Evolutionary conservation across 2,113 vertebrate species (phyloP), one percentile per base, ranked within the genome.

Genomic region (Collichthys lucidus): DNA sequence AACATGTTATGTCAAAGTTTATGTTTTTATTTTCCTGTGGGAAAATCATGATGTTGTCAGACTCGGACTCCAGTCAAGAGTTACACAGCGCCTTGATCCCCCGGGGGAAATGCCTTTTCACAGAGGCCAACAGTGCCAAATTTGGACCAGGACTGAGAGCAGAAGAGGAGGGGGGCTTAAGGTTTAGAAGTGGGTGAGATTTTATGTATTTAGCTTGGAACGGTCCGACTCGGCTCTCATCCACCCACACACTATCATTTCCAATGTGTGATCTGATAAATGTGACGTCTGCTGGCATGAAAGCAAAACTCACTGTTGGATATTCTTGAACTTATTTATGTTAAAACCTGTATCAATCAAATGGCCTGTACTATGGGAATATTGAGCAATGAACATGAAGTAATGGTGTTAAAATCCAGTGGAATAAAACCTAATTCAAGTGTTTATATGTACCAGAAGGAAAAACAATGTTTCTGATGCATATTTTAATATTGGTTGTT

Each of bases 11-110:
- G 93, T 93, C 94, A 95, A 94, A 88, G 82, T 64, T 91, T 88
- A 74, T 87, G 82, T 53, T 82, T 94, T 88, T 77, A 35, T 82
- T 92, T 96, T 96, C 94, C 95, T 97, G 96, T 97, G 96, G 96
- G 96, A 97, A 97, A 96, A 94, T 95, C 87, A 81, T 88, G 74
- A 94, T 93, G 93, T 96, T 95, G 96, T 96, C 95, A 93, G 95
- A 94, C 93, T 90, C 76, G 50, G 63, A 62, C 47, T 11, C 40
- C 93, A 59, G 89, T 35, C 83, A 93, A 93, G 90, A 93, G 86
- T 94, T 93, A 59, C 60, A 56, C 65, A 71, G 70, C 88, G 53
- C 85, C 7, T 90, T 3, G 87, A 93, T 94, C 93, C 69, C 79
- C 60, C 90, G 86, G 92, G 96, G 96, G 95, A 95, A 91, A 93